Evolutionary conservation across 2,888 invertebrate genomes (phyloP).

Genomic region (Chrysomela aeneicollis): DNA sequence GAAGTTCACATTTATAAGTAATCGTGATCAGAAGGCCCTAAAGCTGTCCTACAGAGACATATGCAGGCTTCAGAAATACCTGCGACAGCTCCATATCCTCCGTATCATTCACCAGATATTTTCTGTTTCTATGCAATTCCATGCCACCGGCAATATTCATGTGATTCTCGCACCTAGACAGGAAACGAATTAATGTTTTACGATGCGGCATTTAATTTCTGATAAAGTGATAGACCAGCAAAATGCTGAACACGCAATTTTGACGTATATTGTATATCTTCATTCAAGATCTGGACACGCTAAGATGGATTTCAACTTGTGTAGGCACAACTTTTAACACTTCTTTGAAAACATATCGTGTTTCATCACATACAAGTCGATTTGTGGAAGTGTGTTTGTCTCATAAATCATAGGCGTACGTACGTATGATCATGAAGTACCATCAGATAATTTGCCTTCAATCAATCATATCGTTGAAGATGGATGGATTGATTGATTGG

Average conservation of each 20-base stretch:
- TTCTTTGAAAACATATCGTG: conserved; percentile 35
- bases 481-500: too few relatives aligned
- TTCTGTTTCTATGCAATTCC: too few relatives aligned
- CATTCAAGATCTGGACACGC: conserved; percentile 32
- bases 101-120: too few relatives aligned
- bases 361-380: conserved; percentile 35
- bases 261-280: conserved; percentile 24
- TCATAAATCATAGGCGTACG: conserved; percentile 12
- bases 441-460: too few relatives aligned
- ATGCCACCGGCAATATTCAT: too few relatives aligned
- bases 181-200: not conserved
- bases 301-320: conserved; percentile 28
- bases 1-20: too few relatives aligned
- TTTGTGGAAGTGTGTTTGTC: conserved; percentile 22
- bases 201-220: conserved; percentile 2
- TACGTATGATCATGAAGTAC: too few relatives aligned
- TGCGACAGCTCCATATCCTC: too few relatives aligned
- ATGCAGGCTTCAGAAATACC: too few relatives aligned
- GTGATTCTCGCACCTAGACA: not conserved
- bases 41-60: too few relatives aligned
- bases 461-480: too few relatives aligned
- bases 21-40: too few relatives aligned
- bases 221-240: conserved; percentile 14
- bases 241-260: conserved; percentile 10
- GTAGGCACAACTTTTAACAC: conserved; percentile 39